Evolutionary conservation across 2,113 vertebrate species (phyloP).

Genomic region (Hemiprocne comata): DNA sequence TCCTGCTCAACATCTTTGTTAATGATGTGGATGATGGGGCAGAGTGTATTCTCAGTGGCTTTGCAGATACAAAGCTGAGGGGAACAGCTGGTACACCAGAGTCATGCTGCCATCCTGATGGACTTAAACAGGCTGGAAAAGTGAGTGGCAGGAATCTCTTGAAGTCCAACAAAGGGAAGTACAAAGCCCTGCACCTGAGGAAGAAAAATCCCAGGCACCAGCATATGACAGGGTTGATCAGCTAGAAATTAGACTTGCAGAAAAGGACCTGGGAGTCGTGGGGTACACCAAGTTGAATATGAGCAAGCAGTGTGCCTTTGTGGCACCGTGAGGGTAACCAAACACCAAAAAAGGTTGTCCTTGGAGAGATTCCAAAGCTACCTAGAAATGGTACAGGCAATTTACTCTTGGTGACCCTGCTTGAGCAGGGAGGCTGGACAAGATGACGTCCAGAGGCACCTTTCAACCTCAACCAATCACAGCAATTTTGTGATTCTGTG

Average conservation of each 20-base stretch:
- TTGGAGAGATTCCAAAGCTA: neutral
- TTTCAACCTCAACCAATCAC: neutral
- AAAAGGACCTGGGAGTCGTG: neutral
- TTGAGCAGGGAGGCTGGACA: neutral
- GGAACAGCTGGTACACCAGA: no score
- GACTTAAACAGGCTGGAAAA: neutral
- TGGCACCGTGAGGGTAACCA: neutral
- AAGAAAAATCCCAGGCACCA: neutral
- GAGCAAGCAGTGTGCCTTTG: neutral
- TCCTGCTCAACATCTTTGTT: no score
- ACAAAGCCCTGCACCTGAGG: neutral
- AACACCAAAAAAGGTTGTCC: neutral
- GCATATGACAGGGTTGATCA: neutral
- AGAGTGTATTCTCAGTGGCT: no score
- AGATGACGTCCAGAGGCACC: neutral
- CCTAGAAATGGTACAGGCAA: neutral
- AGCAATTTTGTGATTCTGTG: neutral
- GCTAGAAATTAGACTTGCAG: neutral
- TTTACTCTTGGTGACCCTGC: neutral
- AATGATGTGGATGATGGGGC: no score
- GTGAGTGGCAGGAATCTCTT: neutral
- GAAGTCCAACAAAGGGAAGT: neutral
- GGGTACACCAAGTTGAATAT: neutral
- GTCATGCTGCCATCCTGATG: no score
- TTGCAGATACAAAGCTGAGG: no score